Percentiles rank a stretch among this genome's conserved stretches.
These are phyloP conservation scores for Linnaemya vulpina DNA, from an alignment of 2,888 invertebrate genomes.

Conservation along the genomic window DNA sequence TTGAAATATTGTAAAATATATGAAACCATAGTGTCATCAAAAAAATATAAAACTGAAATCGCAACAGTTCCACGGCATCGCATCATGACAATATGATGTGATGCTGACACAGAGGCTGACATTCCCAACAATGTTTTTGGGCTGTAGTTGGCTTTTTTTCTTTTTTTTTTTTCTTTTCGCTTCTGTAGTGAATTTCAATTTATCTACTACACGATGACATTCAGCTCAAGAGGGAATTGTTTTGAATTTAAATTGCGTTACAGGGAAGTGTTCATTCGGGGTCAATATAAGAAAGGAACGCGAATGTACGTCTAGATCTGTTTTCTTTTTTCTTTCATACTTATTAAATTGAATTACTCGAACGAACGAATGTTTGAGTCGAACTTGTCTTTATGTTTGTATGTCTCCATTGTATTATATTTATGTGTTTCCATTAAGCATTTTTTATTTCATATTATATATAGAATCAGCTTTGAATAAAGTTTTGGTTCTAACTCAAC, in stretches of 20 bases:
- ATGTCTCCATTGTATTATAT: too few species aligned
- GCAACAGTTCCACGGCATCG: not conserved
- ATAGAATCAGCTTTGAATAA: too few species aligned
- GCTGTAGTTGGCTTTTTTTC: not conserved
- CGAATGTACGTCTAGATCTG: constrained; percentile 29
- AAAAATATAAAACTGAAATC: constrained; percentile 41
- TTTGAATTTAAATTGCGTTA: constrained; percentile 48
- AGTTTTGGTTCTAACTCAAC: too few species aligned
- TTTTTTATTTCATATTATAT: too few species aligned
- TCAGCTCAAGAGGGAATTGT: constrained; percentile 55
- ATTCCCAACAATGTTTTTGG: constrained; percentile 45
- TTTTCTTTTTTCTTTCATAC: not conserved
- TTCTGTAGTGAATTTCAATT: constrained; percentile 51
- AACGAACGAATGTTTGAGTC: not conserved
- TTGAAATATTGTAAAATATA: constrained; percentile 53
- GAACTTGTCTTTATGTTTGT: too few species aligned
- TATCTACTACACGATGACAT: constrained; percentile 58
- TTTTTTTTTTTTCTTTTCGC: not conserved
- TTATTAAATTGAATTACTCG: not conserved
- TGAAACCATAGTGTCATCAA: constrained; percentile 19
- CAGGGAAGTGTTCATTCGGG: constrained; percentile 15
- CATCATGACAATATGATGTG: constrained; percentile 27
- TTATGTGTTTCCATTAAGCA: too few species aligned
- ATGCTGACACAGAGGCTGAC: constrained; percentile 68
- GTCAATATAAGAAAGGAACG: not conserved